These are phyloP conservation scores for Trachops cirrhosus DNA, from an alignment of 2,797 vertebrate genomes.

Conservation along the genomic window DNA sequence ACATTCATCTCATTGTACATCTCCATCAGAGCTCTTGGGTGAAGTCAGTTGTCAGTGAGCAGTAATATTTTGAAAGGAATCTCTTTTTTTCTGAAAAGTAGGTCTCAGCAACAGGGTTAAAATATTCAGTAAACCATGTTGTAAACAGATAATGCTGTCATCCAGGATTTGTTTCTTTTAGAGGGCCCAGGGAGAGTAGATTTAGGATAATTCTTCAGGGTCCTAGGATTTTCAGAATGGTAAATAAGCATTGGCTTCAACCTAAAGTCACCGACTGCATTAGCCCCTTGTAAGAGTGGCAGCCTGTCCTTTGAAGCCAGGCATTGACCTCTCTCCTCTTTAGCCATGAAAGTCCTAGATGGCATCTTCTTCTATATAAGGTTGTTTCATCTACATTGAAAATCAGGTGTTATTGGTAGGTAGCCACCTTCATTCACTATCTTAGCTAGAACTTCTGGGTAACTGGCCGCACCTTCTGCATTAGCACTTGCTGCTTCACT, in stretches of 20 bases:
- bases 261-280: background rate
- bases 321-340: background rate
- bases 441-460: background rate
- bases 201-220: background rate
- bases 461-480: too few species aligned
- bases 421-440: background rate
- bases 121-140: background rate
- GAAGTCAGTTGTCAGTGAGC: background rate
- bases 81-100: background rate
- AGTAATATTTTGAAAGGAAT: background rate
- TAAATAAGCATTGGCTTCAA: background rate
- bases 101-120: background rate
- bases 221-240: background rate
- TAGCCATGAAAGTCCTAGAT: background rate
- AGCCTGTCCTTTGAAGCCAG: background rate
- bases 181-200: background rate
- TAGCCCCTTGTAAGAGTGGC: background rate
- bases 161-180: background rate
- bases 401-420: background rate
- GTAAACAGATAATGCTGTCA: background rate
- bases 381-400: background rate
- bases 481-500: background rate
- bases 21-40: background rate
- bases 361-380: background rate
- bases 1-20: background rate